These are phyloP conservation scores for Zele albiditarsus DNA, from an alignment of 2,888 invertebrate genomes.

Conservation along the genomic window DNA sequence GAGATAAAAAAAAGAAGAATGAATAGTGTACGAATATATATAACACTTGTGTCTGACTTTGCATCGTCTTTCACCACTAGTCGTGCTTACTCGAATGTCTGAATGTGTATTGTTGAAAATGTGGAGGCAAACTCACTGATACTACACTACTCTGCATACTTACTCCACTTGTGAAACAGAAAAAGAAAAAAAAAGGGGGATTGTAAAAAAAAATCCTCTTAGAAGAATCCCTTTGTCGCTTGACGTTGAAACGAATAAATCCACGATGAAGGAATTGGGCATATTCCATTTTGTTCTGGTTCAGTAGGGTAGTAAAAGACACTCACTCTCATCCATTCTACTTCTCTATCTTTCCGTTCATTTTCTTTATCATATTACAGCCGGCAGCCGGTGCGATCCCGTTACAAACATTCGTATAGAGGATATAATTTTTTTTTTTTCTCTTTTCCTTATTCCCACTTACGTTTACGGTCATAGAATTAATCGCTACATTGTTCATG, in stretches of 20 bases:
- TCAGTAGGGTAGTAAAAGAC: not conserved
- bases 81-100: not conserved
- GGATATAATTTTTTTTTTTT: not conserved
- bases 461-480: not conserved
- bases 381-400: not conserved
- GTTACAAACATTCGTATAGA: not conserved
- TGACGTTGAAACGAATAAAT: slow-evolving; percentile 9
- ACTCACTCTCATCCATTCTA: not conserved
- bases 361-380: not conserved
- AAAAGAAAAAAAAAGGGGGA: not conserved
- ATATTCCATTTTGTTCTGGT: not conserved
- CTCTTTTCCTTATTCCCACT: not conserved
- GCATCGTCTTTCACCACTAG: slow-evolving; percentile 19
- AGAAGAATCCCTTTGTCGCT: slow-evolving; percentile 24
- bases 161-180: not conserved
- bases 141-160: not conserved
- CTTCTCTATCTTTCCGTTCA: not conserved
- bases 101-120: slow-evolving; percentile 9
- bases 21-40: not conserved
- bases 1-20: not conserved
- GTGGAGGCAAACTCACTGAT: not conserved
- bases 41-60: slow-evolving; percentile 23
- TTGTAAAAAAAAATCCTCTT: not conserved
- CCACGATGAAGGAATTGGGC: not conserved
- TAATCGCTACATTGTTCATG: not conserved